phyloP scores from a whole-genome alignment of 1,140 invertebrate genomes.

The Ceratoteleas bidentatus region DNA sequence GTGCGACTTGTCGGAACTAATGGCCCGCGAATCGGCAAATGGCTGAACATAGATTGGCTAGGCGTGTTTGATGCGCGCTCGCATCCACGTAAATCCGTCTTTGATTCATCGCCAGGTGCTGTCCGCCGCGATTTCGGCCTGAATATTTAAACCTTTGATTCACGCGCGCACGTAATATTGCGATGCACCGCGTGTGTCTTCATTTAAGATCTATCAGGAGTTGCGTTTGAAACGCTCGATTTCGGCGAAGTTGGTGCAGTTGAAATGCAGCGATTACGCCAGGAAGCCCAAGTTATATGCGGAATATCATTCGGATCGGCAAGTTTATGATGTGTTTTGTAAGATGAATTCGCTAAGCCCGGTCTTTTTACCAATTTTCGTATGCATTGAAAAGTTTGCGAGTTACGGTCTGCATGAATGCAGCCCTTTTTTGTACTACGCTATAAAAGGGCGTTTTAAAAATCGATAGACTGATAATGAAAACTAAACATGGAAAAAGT shows the following conservation, averaged over 20 bases:
- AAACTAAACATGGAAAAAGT: too few species aligned
- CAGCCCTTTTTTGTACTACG: background rate
- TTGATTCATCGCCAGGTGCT: conserved; percentile 38
- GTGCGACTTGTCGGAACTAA: conserved; percentile 21
- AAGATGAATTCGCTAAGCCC: conserved; percentile 19
- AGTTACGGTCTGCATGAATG: conserved; percentile 13
- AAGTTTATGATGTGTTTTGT: conserved; percentile 46
- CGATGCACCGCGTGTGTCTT: conserved; percentile 31
- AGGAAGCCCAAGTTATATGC: conserved; percentile 28
- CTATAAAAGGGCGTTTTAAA: background rate
- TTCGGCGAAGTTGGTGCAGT: conserved; percentile 24
- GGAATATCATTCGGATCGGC: conserved; percentile 23
- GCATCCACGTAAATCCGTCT: conserved; percentile 36
- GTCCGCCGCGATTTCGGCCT: conserved; percentile 10
- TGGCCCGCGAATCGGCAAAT: conserved; percentile 45
- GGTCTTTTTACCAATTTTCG: conserved; percentile 15
- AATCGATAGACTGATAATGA: too few species aligned
- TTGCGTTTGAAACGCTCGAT: conserved; percentile 23
- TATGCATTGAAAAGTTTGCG: conserved; percentile 39
- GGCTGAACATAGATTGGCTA: conserved; percentile 44
- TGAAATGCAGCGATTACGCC: conserved; percentile 44
- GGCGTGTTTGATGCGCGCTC: conserved; percentile 31
- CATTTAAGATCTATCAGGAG: conserved; percentile 48
- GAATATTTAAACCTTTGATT: conserved; percentile 53
- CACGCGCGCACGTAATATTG: conserved; percentile 40